Conservation (phyloP, 2,797 vertebrate species). For the Pseudocheirus occidentalis region DNA sequence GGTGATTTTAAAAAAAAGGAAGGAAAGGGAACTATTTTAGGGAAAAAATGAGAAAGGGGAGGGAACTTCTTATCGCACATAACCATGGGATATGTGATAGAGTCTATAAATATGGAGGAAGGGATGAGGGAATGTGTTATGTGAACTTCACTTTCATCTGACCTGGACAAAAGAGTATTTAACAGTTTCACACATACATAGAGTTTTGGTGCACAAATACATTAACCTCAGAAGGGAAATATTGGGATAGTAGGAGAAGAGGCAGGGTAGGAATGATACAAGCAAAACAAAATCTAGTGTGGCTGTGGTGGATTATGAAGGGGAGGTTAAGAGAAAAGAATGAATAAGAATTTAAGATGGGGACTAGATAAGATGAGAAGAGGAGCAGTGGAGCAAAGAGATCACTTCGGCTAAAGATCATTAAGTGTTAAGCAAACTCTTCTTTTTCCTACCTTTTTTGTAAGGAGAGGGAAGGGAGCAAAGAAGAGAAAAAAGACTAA, state of each 20-base stretch:
- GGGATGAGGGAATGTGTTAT: no score
- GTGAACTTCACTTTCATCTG: no score
- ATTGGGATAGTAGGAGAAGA: background rate
- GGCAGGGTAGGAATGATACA: background rate
- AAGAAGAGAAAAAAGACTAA: background rate
- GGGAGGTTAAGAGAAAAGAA: background rate
- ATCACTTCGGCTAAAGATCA: background rate
- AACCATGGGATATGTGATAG: no score
- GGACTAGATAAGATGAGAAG: background rate
- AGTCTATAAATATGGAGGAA: no score
- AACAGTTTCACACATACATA: no score
- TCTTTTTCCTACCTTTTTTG: background rate
- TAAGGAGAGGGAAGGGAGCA: background rate
- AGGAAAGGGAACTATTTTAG: background rate
- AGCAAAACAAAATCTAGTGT: background rate
- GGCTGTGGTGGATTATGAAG: background rate
- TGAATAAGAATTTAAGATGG: background rate
- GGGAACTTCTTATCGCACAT: no score
- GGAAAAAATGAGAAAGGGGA: no score
- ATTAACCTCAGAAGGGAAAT: background rate
- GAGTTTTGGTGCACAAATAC: no score
- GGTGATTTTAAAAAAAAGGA: background rate
- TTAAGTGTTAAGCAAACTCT: background rate
- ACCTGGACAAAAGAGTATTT: no score
- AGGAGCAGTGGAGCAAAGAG: background rate